phyloP scores from a whole-genome alignment of 2,113 vertebrate genomes.

The Crocuta crocuta region DNA sequence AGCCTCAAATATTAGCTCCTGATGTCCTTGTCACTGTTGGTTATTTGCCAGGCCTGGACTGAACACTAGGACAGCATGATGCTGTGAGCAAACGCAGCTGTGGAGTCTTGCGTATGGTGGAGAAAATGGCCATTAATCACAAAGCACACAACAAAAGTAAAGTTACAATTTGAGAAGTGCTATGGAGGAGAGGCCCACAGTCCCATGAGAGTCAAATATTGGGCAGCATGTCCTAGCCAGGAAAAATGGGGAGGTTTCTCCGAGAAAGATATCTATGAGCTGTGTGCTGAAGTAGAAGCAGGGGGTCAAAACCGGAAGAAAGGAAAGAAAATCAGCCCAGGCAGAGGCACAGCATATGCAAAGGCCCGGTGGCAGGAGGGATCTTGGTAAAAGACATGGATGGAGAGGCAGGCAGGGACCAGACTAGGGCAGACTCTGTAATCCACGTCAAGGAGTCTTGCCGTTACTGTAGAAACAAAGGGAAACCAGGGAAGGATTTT shows the following conservation, averaged over 20 bases:
- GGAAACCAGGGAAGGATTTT: not conserved
- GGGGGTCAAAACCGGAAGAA: not conserved
- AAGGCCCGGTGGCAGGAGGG: not conserved
- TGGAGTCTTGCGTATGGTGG: not conserved
- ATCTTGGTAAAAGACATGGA: not conserved
- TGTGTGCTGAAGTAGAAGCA: not conserved
- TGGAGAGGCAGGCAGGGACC: not conserved
- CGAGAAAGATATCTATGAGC: not conserved
- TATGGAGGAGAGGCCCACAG: not conserved
- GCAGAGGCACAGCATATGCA: not conserved
- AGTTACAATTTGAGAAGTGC: not conserved
- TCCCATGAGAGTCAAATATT: not conserved
- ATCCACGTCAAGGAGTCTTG: not conserved
- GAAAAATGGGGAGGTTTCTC: not conserved
- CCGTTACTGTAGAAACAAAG: slow-evolving; percentile 17
- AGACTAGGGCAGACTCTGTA: not conserved
- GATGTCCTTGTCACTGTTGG: slow-evolving; percentile 24
- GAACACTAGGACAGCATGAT: not conserved
- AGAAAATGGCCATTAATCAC: not conserved
- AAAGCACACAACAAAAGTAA: slow-evolving; percentile 19
- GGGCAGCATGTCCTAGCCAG: not conserved
- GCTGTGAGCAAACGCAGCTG: slow-evolving; percentile 33
- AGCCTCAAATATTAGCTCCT: slow-evolving; percentile 35
- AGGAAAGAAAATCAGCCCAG: not conserved
- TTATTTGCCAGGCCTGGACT: slow-evolving; percentile 29